Conservation (phyloP, 2,797 vertebrate genomes). For the Lindbergichthys nudifrons region DNA sequence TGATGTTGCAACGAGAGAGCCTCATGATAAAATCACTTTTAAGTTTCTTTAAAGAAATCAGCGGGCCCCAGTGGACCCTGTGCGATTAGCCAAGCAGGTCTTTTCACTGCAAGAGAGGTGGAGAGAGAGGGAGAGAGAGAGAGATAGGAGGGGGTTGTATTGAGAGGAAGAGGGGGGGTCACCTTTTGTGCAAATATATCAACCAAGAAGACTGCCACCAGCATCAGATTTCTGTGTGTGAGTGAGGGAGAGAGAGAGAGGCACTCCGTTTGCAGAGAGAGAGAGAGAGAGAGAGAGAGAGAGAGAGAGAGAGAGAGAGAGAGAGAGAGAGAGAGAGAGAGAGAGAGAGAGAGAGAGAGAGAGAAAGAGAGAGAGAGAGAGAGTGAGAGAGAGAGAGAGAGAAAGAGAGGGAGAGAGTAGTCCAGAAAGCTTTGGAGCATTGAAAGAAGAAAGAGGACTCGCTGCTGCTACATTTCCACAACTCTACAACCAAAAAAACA, state of each 20-base stretch:
- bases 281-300: slow-evolving; percentile 51
- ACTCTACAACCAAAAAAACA: slow-evolving; percentile 28
- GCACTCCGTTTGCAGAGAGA: slow-evolving; percentile 21
- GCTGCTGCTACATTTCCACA: slow-evolving; percentile 50
- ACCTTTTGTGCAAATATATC: slow-evolving; percentile 89
- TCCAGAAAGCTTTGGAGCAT: slow-evolving; percentile 57
- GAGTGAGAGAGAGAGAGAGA: slow-evolving; percentile 50
- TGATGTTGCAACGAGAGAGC: slow-evolving; percentile 37
- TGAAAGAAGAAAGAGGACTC: slow-evolving; percentile 63
- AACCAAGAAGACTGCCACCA: slow-evolving; percentile 81
- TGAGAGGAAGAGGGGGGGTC: slow-evolving; percentile 66
- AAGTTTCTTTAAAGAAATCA: slow-evolving; percentile 68
- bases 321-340: slow-evolving; percentile 50
- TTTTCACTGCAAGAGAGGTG: slow-evolving; percentile 64
- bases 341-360: slow-evolving; percentile 49
- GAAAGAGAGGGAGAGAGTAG: slow-evolving; percentile 49
- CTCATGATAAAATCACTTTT: slow-evolving; percentile 76
- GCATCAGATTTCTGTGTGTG: slow-evolving; percentile 84
- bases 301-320: slow-evolving; percentile 48
- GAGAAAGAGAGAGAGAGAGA: slow-evolving; percentile 50
- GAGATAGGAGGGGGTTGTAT: slow-evolving; percentile 14
- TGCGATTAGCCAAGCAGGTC: slow-evolving; percentile 74
- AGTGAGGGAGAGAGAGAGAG: slow-evolving; percentile 39
- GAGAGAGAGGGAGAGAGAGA: slow-evolving; percentile 37
- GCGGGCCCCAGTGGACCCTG: slow-evolving; percentile 45